phyloP scores from a whole-genome alignment of 2,797 vertebrate genomes.

The Silurus aristotelis region DNA sequence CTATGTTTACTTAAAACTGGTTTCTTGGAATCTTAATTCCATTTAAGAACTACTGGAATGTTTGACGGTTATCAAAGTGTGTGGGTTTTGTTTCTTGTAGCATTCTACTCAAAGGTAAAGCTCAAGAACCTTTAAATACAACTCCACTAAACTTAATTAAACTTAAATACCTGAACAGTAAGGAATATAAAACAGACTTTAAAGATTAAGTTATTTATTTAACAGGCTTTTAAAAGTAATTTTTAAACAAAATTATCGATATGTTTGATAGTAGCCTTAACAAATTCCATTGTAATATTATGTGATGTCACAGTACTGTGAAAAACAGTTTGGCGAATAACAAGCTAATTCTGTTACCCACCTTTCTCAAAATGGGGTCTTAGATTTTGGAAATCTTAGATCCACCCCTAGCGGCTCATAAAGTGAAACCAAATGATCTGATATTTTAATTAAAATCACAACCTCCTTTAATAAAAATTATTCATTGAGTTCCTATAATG shows the following conservation, averaged over 20 bases:
- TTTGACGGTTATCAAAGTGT: conserved; percentile 16
- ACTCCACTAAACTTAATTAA: background rate
- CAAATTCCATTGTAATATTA: background rate
- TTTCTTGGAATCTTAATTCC: conserved; percentile 12
- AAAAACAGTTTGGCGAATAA: background rate
- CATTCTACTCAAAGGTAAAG: background rate
- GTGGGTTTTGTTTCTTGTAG: background rate
- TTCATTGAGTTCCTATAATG: background rate
- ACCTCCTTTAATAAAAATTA: background rate
- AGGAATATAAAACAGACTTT: background rate
- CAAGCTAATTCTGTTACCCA: background rate
- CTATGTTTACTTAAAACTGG: conserved; percentile 21
- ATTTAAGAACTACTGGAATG: background rate
- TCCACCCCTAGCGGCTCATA: background rate
- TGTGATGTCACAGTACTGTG: background rate
- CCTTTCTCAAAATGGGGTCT: background rate
- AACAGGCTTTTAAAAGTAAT: background rate
- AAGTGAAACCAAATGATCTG: background rate
- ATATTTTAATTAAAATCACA: background rate
- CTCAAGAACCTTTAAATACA: no score
- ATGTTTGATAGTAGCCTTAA: background rate
- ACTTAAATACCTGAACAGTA: background rate
- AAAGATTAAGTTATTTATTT: background rate
- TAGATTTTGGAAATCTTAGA: no score
- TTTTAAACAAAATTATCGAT: background rate